Conservation (phyloP, 2,113 vertebrate species). For the Buteo buteo region DNA sequence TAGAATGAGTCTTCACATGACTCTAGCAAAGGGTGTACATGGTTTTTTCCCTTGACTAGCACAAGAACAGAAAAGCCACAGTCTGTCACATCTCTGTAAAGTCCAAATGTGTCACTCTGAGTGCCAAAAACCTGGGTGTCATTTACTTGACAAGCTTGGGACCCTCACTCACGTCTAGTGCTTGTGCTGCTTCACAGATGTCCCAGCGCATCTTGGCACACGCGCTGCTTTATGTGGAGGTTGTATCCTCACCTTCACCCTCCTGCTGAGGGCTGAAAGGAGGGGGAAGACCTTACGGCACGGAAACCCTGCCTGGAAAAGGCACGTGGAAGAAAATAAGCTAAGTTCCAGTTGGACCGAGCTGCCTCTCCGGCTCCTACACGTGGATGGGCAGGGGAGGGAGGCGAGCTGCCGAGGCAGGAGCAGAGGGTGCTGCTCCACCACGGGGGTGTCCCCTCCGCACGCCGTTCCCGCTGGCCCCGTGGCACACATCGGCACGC, state of each 20-base stretch:
- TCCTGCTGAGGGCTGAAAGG: background rate
- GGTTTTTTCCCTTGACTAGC: background rate
- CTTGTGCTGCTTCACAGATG: background rate
- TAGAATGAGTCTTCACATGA: background rate
- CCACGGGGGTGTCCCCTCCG: background rate
- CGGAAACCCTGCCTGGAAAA: background rate
- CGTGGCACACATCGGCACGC: background rate
- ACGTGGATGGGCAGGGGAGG: background rate
- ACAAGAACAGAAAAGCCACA: conserved; percentile 20
- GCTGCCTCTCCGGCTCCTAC: background rate
- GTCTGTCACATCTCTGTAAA: background rate
- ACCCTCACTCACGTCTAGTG: background rate
- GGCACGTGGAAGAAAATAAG: background rate
- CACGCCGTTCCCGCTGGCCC: rapidly evolving
- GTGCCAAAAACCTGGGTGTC: conserved; percentile 14
- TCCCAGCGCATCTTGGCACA: background rate
- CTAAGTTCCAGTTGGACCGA: background rate
- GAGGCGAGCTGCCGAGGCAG: background rate
- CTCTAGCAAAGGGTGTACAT: background rate
- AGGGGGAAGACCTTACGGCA: background rate
- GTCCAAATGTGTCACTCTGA: conserved; percentile 2
- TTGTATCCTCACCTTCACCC: background rate
- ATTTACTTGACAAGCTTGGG: conserved; percentile 12
- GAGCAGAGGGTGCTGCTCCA: background rate
- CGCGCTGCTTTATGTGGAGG: background rate